Evolutionary conservation across 2,888 invertebrate species (phyloP).

Genomic region (Pycnomerus fuliginosus): DNA sequence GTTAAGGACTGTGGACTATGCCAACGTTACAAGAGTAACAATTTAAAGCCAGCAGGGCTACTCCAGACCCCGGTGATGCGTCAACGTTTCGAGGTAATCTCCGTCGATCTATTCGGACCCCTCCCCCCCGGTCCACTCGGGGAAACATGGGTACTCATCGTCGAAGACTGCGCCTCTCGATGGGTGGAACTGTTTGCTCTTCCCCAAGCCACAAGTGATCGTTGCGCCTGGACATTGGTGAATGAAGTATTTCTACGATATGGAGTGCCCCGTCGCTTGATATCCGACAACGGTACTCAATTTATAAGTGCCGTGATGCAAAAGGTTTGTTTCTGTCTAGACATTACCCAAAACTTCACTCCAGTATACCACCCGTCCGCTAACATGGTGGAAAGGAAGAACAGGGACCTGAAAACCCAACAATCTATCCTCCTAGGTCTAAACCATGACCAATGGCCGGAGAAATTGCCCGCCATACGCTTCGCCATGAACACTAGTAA

Average conservation of each 20-base stretch:
- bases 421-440: slow-evolving; percentile 36
- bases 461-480: slow-evolving; percentile 2
- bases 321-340: slow-evolving; percentile 31
- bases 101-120: slow-evolving; percentile 29
- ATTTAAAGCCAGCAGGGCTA: slow-evolving; percentile 23
- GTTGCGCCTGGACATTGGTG: slow-evolving; percentile 30
- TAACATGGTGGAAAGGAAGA: slow-evolving; percentile 31
- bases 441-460: slow-evolving; percentile 37
- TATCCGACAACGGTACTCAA: slow-evolving; percentile 43
- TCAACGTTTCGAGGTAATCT: slow-evolving; percentile 25
- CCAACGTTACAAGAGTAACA: slow-evolving; percentile 23
- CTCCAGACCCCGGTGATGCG: slow-evolving; percentile 18
- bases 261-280: slow-evolving; percentile 39
- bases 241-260: slow-evolving; percentile 38
- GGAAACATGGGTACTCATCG: slow-evolving; percentile 24
- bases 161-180: slow-evolving; percentile 29
- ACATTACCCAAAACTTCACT: slow-evolving; percentile 31
- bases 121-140: slow-evolving; percentile 14
- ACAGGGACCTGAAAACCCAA: slow-evolving; percentile 40
- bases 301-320: slow-evolving; percentile 41
- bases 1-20: slow-evolving; percentile 14
- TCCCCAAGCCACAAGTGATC: slow-evolving; percentile 28
- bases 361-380: slow-evolving; percentile 31
- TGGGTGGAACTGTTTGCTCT: slow-evolving; percentile 32
- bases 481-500: slow-evolving; percentile 43